These are phyloP conservation scores for Vanessa cardui DNA, from an alignment of 2,888 invertebrate genomes.

Conservation along the genomic window DNA sequence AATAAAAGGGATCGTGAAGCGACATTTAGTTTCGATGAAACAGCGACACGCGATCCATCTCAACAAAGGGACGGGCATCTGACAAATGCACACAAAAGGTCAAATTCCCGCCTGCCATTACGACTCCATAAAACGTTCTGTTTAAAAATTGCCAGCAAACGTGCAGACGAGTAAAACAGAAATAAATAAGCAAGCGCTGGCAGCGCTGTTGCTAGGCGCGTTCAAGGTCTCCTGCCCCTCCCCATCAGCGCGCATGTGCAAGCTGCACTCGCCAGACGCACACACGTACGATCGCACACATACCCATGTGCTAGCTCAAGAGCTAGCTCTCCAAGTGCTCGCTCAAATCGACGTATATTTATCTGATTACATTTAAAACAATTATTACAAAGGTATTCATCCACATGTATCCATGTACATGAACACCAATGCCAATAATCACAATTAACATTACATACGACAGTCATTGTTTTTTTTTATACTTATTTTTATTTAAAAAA, in stretches of 20 bases:
- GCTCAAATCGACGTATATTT: slow-evolving; percentile 2
- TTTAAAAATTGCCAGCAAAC: slow-evolving; percentile 68
- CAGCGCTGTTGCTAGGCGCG: slow-evolving; percentile 76
- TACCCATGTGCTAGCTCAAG: slow-evolving; percentile 7
- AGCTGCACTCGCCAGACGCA: slow-evolving; percentile 37
- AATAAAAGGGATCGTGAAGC: slow-evolving; percentile 18
- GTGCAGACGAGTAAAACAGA: slow-evolving; percentile 73
- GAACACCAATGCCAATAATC: no score
- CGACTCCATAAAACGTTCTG: slow-evolving; percentile 67
- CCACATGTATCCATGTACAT: no score
- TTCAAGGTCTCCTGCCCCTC: slow-evolving; percentile 69
- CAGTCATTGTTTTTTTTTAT: no score
- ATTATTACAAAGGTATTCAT: background rate
- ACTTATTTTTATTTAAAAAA: no score
- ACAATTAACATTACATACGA: no score
- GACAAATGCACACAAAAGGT: slow-evolving; percentile 35
- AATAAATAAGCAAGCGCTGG: slow-evolving; percentile 67
- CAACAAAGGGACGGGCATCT: slow-evolving; percentile 30
- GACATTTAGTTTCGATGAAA: slow-evolving; percentile 22
- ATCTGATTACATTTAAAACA: slow-evolving; percentile 6
- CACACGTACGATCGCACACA: slow-evolving; percentile 26
- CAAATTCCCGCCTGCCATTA: slow-evolving; percentile 50
- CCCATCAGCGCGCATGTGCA: slow-evolving; percentile 44
- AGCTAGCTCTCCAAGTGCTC: slow-evolving; percentile 10
- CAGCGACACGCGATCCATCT: slow-evolving; percentile 25